phyloP scores from a whole-genome alignment of 2,113 vertebrate species.

The Ciconia boyciana region DNA sequence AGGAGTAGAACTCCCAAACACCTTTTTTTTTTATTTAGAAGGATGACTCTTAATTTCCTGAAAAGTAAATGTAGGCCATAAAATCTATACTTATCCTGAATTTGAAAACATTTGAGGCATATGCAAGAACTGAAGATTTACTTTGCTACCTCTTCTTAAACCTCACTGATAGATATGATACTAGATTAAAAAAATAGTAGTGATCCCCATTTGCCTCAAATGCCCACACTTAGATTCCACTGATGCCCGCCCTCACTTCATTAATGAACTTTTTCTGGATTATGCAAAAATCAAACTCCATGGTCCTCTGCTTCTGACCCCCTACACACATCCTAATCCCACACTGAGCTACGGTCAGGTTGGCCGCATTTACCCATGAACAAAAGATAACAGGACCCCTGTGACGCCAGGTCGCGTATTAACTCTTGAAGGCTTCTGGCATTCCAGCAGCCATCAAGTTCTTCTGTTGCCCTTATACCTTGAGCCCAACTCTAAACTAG shows the following conservation, averaged over 20 bases:
- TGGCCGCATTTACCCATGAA: not conserved
- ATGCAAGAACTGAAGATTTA: not conserved
- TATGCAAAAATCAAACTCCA: not conserved
- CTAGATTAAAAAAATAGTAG: not conserved
- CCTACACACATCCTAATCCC: not conserved
- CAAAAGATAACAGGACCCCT: not conserved
- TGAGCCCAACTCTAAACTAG: not conserved
- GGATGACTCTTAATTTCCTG: not conserved
- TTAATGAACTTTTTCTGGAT: not conserved
- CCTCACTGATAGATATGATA: not conserved
- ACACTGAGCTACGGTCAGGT: not conserved
- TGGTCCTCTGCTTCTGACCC: not conserved
- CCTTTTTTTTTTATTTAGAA: not conserved
- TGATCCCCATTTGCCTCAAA: not conserved
- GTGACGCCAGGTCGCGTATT: not conserved
- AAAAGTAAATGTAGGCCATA: conserved; percentile 2
- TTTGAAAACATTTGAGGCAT: not conserved
- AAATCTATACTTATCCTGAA: not conserved
- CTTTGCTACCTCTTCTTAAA: not conserved
- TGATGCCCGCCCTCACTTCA: not conserved
- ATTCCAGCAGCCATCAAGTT: not conserved
- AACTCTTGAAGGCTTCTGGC: not conserved
- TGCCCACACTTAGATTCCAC: not conserved
- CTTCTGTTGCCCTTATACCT: not conserved
- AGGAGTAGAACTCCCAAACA: not conserved